Evolutionary conservation across 2,113 vertebrate species (phyloP).

Genomic region (Aviceda subcristata): DNA sequence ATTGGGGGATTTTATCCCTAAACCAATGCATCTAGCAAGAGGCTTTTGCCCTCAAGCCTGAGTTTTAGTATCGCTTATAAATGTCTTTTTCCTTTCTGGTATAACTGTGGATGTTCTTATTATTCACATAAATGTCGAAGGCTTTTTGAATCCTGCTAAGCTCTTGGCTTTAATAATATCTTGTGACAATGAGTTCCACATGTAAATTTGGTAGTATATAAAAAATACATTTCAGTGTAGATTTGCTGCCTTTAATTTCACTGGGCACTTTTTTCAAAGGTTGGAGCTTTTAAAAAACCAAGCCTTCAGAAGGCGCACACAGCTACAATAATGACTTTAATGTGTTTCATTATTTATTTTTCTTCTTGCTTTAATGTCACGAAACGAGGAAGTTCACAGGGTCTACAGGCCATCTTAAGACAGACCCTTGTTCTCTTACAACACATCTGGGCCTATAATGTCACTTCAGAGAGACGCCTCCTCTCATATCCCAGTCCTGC

Average conservation of each 20-base stretch:
- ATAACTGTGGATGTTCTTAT: conserved; percentile 42
- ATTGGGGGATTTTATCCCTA: not conserved
- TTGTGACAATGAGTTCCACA: conserved; percentile 51
- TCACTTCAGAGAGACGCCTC: conserved; percentile 54
- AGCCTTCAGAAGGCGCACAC: not conserved
- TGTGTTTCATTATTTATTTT: conserved; percentile 58
- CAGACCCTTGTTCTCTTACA: conserved; percentile 30
- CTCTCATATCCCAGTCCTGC: conserved; percentile 11
- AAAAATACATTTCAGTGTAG: conserved; percentile 6
- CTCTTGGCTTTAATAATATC: conserved; percentile 39
- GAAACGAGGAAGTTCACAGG: conserved; percentile 44
- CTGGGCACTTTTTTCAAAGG: not conserved
- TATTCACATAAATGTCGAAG: conserved; percentile 49
- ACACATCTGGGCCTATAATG: conserved; percentile 56
- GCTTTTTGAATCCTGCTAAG: conserved; percentile 50
- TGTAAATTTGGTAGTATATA: conserved; percentile 51
- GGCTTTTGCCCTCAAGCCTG: not conserved
- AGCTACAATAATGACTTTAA: conserved; percentile 43
- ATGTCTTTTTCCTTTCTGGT: conserved; percentile 26
- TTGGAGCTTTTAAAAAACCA: not conserved
- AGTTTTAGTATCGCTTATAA: conserved; percentile 25
- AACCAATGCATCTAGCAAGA: not conserved
- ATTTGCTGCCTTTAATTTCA: conserved; percentile 52
- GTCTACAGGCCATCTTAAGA: conserved; percentile 35
- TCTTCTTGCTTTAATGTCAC: conserved; percentile 47